phyloP scores from a whole-genome alignment of 1,140 invertebrate species.

The Microplitis demolitor region DNA sequence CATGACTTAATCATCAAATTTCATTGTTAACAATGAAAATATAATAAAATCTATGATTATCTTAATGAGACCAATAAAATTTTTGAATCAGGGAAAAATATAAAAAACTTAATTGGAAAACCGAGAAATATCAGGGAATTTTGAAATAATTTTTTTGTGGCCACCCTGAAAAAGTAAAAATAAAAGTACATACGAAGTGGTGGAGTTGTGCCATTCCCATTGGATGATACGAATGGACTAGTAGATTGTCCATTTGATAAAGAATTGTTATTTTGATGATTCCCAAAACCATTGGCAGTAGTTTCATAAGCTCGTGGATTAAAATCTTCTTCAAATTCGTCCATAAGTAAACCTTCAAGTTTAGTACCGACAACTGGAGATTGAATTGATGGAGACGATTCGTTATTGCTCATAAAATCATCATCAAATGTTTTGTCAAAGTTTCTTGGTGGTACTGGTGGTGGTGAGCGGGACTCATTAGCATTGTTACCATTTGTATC shows the following conservation, averaged over 20 bases:
- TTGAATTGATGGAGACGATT: slow-evolving; percentile 42
- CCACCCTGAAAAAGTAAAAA: not conserved
- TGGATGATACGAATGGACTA: slow-evolving; percentile 46
- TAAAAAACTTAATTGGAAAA: too few species aligned
- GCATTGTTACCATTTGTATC: slow-evolving; percentile 59
- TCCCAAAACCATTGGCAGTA: slow-evolving; percentile 56
- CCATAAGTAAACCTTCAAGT: slow-evolving; percentile 80
- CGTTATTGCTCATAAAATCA: slow-evolving; percentile 51
- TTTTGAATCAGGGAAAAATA: too few species aligned
- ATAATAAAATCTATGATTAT: too few species aligned
- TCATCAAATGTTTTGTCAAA: slow-evolving; percentile 66
- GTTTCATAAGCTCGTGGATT: slow-evolving; percentile 76
- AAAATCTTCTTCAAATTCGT: slow-evolving; percentile 80
- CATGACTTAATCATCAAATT: too few species aligned
- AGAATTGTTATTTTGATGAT: slow-evolving; percentile 55
- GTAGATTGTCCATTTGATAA: slow-evolving; percentile 47
- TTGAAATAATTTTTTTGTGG: too few species aligned
- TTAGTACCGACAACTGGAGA: slow-evolving; percentile 75
- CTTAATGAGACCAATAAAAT: too few species aligned
- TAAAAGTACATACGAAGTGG: slow-evolving; percentile 66
- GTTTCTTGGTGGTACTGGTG: slow-evolving; percentile 70
- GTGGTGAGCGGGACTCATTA: slow-evolving; percentile 62
- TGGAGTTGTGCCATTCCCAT: slow-evolving; percentile 58
- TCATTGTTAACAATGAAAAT: too few species aligned
- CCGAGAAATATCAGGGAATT: too few species aligned